phyloP scores from a whole-genome alignment of 2,888 invertebrate species.

The Cheilosia soror region DNA sequence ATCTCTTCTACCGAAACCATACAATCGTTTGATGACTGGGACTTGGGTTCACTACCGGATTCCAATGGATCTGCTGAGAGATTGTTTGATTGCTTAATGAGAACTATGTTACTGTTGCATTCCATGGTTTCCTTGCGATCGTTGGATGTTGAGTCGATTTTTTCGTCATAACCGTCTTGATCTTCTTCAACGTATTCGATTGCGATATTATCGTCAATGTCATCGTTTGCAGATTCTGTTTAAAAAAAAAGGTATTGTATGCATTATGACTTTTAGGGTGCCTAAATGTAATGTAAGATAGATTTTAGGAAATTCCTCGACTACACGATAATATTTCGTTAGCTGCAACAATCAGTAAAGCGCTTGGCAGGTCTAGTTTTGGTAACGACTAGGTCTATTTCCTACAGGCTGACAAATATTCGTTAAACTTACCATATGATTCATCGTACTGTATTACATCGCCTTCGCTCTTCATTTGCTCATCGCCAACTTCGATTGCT shows the following conservation, averaged over 20 bases:
- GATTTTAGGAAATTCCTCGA: too few relatives aligned
- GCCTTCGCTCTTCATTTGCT: constrained; percentile 65
- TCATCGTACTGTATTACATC: constrained; percentile 76
- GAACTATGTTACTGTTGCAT: constrained; percentile 59
- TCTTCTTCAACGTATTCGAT: constrained; percentile 80
- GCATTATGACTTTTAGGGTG: too few relatives aligned
- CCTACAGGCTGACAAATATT: too few relatives aligned
- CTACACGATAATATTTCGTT: too few relatives aligned
- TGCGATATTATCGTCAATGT: constrained; percentile 79
- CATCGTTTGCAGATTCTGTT: constrained; percentile 76
- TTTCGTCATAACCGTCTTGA: constrained; percentile 70
- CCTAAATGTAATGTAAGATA: too few relatives aligned
- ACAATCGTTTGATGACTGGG: constrained; percentile 45
- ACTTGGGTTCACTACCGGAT: constrained; percentile 54
- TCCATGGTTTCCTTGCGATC: constrained; percentile 56
- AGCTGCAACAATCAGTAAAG: too few relatives aligned
- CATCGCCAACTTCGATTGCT: constrained; percentile 71
- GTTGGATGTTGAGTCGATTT: constrained; percentile 64
- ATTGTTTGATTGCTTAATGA: constrained; percentile 50
- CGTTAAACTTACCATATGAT: constrained; percentile 74
- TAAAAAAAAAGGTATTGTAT: constrained; percentile 7
- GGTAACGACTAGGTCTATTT: too few relatives aligned
- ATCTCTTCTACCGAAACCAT: constrained; percentile 72
- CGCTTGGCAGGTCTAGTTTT: too few relatives aligned
- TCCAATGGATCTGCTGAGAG: constrained; percentile 27